Percentiles rank a stretch among this genome's conserved stretches.
phyloP scores from a whole-genome alignment of 2,888 invertebrate genomes.

The Perizoma flavofasciatum region DNA sequence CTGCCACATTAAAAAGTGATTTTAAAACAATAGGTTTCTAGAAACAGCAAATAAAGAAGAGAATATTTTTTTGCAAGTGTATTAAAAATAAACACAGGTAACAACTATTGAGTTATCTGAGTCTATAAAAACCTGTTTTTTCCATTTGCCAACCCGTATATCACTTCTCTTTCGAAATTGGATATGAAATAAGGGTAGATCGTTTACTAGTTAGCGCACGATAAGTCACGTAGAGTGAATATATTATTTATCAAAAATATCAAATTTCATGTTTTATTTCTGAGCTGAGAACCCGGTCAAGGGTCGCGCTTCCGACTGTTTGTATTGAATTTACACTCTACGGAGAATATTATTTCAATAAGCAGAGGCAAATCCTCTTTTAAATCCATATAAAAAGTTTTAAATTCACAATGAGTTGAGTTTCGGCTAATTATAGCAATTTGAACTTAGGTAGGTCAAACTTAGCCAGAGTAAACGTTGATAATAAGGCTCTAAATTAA shows the following conservation, averaged over 20 bases:
- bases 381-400: slow-evolving; percentile 1
- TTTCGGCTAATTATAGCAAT: slow-evolving; percentile 10
- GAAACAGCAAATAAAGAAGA: neutral
- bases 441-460: neutral
- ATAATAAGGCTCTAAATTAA: neutral
- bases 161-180: slow-evolving; percentile 38
- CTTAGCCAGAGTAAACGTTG: neutral
- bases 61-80: slow-evolving; percentile 1
- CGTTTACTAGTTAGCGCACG: slow-evolving; percentile 37
- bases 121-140: slow-evolving; percentile 21
- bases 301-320: slow-evolving; percentile 16
- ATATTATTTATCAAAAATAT: slow-evolving; percentile 38
- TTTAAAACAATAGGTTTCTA: neutral
- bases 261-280: slow-evolving; percentile 36
- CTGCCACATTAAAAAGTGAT: no score
- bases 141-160: slow-evolving; percentile 35
- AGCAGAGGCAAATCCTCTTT: slow-evolving; percentile 8
- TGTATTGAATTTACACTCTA: slow-evolving; percentile 28
- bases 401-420: slow-evolving; percentile 10
- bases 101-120: slow-evolving; percentile 2
- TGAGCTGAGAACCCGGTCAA: slow-evolving; percentile 30
- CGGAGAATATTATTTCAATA: slow-evolving; percentile 15
- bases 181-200: slow-evolving; percentile 37
- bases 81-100: neutral
- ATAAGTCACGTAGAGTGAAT: slow-evolving; percentile 34